These are phyloP conservation scores for Drosophila histrio DNA, from an alignment of 2,888 invertebrate genomes.

Conservation along the genomic window DNA sequence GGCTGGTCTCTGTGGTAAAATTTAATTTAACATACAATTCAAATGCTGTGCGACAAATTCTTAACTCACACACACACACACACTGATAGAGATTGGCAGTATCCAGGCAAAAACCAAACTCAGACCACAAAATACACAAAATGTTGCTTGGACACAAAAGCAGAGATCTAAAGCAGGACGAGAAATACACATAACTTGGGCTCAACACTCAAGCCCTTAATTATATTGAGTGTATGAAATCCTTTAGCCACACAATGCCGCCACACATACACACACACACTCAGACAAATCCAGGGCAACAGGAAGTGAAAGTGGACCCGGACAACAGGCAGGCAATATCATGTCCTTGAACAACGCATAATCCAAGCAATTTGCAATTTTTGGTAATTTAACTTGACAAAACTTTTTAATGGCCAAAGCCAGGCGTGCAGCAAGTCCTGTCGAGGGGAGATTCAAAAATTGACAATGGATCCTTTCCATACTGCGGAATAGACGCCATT, in stretches of 20 bases:
- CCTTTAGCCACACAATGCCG: conserved; percentile 77
- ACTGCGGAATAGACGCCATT: conserved; percentile 46
- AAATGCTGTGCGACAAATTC: conserved; percentile 65
- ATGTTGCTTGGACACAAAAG: conserved; percentile 71
- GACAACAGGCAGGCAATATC: conserved; percentile 43
- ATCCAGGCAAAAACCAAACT: conserved; percentile 47
- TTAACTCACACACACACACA: conserved; percentile 16
- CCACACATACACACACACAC: conserved; percentile 12
- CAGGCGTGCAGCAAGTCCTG: conserved; percentile 28
- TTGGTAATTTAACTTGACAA: conserved; percentile 82
- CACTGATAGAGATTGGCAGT: conserved; percentile 19
- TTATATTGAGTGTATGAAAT: conserved; percentile 83
- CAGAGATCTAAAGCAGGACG: conserved; percentile 1
- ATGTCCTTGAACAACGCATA: conserved; percentile 68
- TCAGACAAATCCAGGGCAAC: conserved; percentile 34
- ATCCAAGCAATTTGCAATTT: conserved; percentile 83
- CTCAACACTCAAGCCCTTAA: conserved; percentile 79
- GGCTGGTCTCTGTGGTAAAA: conserved; percentile 76
- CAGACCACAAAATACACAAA: conserved; percentile 68
- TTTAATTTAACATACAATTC: conserved; percentile 80
- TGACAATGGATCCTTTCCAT: conserved; percentile 16
- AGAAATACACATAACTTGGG: conserved; percentile 45
- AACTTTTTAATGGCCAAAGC: conserved; percentile 75
- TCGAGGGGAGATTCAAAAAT: conserved; percentile 4
- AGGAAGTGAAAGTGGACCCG: conserved; percentile 72